Percentiles rank a stretch among this genome's conserved stretches.
phyloP scores from a whole-genome alignment of 2,113 vertebrate genomes.

The Poecile atricapillus region DNA sequence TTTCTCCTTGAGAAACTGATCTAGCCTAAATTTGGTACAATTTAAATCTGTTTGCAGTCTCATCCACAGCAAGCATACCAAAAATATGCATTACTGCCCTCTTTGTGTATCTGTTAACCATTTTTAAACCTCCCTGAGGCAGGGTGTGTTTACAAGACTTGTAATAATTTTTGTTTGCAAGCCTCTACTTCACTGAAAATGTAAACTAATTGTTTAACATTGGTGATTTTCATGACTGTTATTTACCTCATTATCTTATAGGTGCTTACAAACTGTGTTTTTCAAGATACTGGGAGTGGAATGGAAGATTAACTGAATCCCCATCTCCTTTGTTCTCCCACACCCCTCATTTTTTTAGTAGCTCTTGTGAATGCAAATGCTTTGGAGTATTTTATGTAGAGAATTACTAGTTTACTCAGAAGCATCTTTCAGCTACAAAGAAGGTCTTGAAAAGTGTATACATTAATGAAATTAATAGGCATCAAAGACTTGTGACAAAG shows the following conservation, averaged over 20 bases:
- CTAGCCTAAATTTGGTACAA: not conserved
- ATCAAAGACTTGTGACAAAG: not conserved
- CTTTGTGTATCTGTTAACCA: not conserved
- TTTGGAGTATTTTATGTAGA: not conserved
- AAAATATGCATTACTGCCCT: not conserved
- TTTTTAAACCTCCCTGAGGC: not conserved
- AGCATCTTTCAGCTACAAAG: not conserved
- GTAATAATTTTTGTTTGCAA: not conserved
- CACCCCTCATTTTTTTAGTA: not conserved
- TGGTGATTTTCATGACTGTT: not conserved
- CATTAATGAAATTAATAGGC: not conserved
- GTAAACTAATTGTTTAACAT: not conserved
- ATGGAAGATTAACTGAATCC: not conserved
- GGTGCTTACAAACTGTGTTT: not conserved
- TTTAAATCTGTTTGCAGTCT: not conserved
- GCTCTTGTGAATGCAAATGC: not conserved
- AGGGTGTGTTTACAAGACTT: not conserved
- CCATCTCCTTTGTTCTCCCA: not conserved
- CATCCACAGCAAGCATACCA: not conserved
- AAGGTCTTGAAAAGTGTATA: not conserved
- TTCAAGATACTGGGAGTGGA: not conserved
- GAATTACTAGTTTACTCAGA: not conserved
- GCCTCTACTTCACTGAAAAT: not conserved
- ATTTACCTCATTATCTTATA: not conserved
- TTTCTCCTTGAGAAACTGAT: not conserved